Evolutionary conservation across 2,113 vertebrate species (phyloP), one percentile per base, ranked within the genome.

Genomic region (Dipodomys merriami): DNA sequence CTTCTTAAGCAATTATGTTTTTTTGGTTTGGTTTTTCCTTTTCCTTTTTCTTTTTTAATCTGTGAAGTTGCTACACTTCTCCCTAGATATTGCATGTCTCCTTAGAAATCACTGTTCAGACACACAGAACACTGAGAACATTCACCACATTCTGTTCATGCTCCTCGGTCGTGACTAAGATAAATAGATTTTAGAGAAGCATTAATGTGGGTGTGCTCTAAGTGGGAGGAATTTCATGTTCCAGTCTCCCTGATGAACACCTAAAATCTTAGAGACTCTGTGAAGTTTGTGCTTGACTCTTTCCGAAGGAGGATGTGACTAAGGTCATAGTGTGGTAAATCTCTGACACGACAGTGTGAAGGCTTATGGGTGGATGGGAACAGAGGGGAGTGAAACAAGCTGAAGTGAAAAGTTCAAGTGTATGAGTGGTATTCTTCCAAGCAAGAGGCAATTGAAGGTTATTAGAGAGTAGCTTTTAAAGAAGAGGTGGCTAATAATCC

Each of bases 141-240:
- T 97, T 97, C 97, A 95, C 94, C 90, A 96, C 88, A 82, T 97
- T 98, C 96, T 97, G 80, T 96, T 98, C 98, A 92, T 97, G 92
- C 91, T 96, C 94, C 68, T 94, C 96, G 96, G 96, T 98, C 93
- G 83, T 98, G 98, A 98, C 97, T 97, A 98, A 98, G 96, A 98
- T 92, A 97, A 98, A 97, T 95, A 98, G 97, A 97, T 97, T 97
- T 97, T 94, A 88, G 33, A 97, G 96, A 97, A 97, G 96, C 87
- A 94, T 68, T 94, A 78, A 82, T 94, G 97, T 98, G 92, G 98
- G 97, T 96, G 97, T 97, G 68, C 92, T 96, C 82, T 68, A 90
- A 67, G 97, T 98, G 95, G 97, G 97, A 98, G 97, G 97, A 97
- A 97, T 98, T 96, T 97, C 83, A 97, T 97, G 97, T 98, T 90